Percentiles rank a stretch among this genome's conserved stretches.
Evolutionary conservation across 1,140 invertebrate species (phyloP).

Genomic region (Cardiocondyla obscurior): DNA sequence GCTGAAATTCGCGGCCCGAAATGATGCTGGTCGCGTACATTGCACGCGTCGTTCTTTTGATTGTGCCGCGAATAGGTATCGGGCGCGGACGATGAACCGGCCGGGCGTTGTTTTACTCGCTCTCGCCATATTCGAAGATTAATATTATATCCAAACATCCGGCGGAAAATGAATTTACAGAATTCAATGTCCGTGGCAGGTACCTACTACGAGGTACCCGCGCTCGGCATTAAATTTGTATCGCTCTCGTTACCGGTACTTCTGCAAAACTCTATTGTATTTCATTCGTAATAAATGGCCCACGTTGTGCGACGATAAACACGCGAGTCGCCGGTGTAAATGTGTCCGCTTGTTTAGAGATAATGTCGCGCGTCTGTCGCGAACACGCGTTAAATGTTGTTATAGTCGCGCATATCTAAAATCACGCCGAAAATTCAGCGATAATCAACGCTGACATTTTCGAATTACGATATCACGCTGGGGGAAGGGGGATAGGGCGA

Average conservation of each 20-base stretch:
- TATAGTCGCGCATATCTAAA: not conserved
- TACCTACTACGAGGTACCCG: not conserved
- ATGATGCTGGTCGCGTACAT: conserved; percentile 30
- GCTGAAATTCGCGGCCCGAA: conserved; percentile 23
- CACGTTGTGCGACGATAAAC: conserved; percentile 26
- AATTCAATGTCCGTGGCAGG: conserved; percentile 47
- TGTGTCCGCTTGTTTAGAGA: conserved; percentile 36
- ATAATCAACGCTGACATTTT: not conserved
- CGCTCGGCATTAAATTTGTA: conserved; percentile 52
- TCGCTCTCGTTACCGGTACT: conserved; percentile 50
- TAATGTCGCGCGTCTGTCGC: not conserved
- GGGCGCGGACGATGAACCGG: conserved; percentile 1
- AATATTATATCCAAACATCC: conserved; percentile 63
- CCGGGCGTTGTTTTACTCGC: not conserved
- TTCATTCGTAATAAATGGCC: conserved; percentile 48
- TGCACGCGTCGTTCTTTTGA: conserved; percentile 56
- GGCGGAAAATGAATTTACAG: conserved; percentile 34
- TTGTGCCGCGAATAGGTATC: conserved; percentile 8
- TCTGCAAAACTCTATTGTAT: conserved; percentile 49
- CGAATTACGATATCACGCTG: not conserved
- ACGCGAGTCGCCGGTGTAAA: conserved; percentile 27
- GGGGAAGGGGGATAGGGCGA: not conserved
- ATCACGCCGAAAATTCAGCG: not conserved
- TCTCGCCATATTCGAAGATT: conserved; percentile 35
- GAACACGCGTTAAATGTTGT: not conserved